These are phyloP conservation scores for Araneus ventricosus DNA, from an alignment of 1,140 invertebrate genomes.

Conservation along the genomic window DNA sequence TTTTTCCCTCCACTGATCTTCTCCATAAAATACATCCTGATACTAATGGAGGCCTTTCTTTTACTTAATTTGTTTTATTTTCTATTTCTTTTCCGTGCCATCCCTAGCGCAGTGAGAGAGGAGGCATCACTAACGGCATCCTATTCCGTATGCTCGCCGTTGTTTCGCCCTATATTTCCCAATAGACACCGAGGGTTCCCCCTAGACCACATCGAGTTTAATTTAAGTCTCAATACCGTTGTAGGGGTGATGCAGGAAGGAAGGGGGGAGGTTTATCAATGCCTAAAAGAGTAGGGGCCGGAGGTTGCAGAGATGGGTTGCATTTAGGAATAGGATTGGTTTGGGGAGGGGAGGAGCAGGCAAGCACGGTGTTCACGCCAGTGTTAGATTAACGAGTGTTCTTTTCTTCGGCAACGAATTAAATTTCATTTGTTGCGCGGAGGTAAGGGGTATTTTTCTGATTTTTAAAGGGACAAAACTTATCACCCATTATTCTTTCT, in stretches of 20 bases:
- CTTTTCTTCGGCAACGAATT: slow-evolving; percentile 11
- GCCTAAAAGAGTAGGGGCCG: background rate
- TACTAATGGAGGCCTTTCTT: slow-evolving; percentile 71
- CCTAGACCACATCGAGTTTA: slow-evolving; percentile 62
- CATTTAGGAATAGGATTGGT: background rate
- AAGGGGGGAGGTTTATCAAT: slow-evolving; percentile 51
- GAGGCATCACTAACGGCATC: slow-evolving; percentile 23
- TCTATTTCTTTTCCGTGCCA: slow-evolving; percentile 36
- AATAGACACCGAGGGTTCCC: slow-evolving; percentile 47
- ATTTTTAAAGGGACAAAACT: background rate
- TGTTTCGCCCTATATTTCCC: slow-evolving; percentile 70
- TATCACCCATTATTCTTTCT: background rate
- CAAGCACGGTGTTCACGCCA: background rate
- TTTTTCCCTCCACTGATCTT: slow-evolving; percentile 43
- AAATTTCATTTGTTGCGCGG: slow-evolving; percentile 38
- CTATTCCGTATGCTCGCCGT: slow-evolving; percentile 68
- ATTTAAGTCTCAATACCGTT: slow-evolving; percentile 67
- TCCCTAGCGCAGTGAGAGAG: slow-evolving; percentile 27
- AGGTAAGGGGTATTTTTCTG: background rate
- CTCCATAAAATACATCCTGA: slow-evolving; percentile 64
- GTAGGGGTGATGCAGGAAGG: background rate
- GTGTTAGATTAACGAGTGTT: slow-evolving; percentile 58
- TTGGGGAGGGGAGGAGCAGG: background rate
- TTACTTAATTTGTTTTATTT: slow-evolving; percentile 69
- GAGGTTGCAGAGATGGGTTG: background rate